Base-by-base conservation (phyloP, 2,113 vertebrate genomes). In the Chascanopsetta lugubris region DNA sequence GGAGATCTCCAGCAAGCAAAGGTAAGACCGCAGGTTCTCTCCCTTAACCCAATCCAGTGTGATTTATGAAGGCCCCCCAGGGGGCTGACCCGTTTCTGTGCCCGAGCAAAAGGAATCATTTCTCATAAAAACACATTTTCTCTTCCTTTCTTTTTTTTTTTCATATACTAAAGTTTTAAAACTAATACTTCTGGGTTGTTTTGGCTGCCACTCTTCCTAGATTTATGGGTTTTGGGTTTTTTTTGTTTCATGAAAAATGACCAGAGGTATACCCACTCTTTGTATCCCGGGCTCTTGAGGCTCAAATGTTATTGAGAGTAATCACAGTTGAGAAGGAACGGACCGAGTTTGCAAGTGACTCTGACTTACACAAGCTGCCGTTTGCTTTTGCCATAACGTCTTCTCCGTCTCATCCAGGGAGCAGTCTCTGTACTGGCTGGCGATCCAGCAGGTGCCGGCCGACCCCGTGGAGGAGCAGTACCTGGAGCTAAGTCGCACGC, bases 401-500 rank as follows among this genome's bases (percentile, higher is more conserved):
- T 76, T 32, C 3, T 58, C 3, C 22, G 20, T 1, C 22, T 3
- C 34, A 1, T 54, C 20, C 75, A 99, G 97, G 92, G 97, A 99
- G 91, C 97, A 99, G 87, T 98, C 96, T 60, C 89, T 99, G 43
- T 99, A 99, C 59, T 99, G 97, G 97, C 89, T 99, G 72, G 97
- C 97, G 2, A 99, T 99, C 70, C 97, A 99, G 75, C 97, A 99
- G 89, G 95, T 99, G 13, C 97, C 97, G 2, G 96, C 96, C 0
- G 97, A 99, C 76, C 97, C 97, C 0, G 96, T 98, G 59, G 97
- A 99, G 71, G 97, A 99, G 84, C 96, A 99, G 89, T 99, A 98
- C 62, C 93, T 98, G 18, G 96, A 98, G 29, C 89, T 98, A 87
- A 97, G 94, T 53, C 95, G 96, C 79, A 98, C 96, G 0, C 96